A percentile compares a stretch with the other conserved stretches of the same genome.
These are phyloP conservation scores for Gadopsis bispinosus DNA, from an alignment of 2,797 vertebrate species.

Conservation along the genomic window DNA sequence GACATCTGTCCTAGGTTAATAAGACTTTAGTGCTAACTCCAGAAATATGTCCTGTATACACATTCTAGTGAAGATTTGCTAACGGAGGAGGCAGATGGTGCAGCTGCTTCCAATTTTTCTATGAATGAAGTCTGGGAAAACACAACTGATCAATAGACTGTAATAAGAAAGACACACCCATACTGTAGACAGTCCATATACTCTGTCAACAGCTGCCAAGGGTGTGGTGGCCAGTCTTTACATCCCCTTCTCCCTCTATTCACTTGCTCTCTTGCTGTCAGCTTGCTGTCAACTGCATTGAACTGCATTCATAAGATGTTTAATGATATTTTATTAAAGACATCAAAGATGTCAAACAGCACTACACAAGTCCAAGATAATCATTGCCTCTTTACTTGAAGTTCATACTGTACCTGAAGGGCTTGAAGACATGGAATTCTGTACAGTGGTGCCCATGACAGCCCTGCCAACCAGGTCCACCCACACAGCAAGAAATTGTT, in stretches of 20 bases:
- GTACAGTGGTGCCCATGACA: constrained; percentile 11
- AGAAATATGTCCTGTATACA: constrained; percentile 53
- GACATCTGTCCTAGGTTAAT: constrained; percentile 38
- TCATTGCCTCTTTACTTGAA: constrained; percentile 30
- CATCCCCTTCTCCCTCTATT: constrained; percentile 56
- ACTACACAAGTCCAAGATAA: constrained; percentile 48
- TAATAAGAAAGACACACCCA: constrained; percentile 74
- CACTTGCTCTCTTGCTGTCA: constrained; percentile 43
- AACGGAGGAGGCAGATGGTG: constrained; percentile 55
- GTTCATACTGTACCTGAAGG: constrained; percentile 48
- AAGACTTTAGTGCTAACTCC: constrained; percentile 41
- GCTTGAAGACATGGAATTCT: constrained; percentile 50
- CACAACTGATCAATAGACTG: constrained; percentile 78
- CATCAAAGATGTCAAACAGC: constrained; percentile 61
- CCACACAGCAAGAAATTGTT: constrained; percentile 44
- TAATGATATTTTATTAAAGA: constrained; percentile 62
- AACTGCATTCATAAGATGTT: constrained; percentile 48
- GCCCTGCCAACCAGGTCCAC: constrained; percentile 47
- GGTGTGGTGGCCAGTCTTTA: constrained; percentile 74
- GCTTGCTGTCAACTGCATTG: too few species aligned
- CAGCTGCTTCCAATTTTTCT: constrained; percentile 84
- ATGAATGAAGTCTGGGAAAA: constrained; percentile 80
- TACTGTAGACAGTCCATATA: constrained; percentile 63
- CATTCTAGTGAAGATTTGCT: constrained; percentile 52
- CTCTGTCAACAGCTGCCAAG: constrained; percentile 72